phyloP scores from a whole-genome alignment of 2,797 vertebrate genomes.

The Macrochelys suwanniensis region DNA sequence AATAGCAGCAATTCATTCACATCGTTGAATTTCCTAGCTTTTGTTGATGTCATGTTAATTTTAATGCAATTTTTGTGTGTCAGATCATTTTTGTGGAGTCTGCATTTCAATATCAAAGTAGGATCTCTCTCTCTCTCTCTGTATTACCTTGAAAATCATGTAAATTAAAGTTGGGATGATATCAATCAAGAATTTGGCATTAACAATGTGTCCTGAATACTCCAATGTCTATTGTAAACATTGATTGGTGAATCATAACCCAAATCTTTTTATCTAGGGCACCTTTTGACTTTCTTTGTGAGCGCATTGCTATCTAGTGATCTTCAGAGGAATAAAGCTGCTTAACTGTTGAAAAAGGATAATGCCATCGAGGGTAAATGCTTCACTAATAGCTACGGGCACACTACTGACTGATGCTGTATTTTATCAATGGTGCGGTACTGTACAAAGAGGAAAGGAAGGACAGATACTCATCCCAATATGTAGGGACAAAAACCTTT shows the following conservation, averaged over 20 bases:
- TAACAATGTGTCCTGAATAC: background rate
- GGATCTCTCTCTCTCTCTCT: background rate
- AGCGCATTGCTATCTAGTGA: slow-evolving; percentile 13
- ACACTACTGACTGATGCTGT: background rate
- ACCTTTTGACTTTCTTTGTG: slow-evolving; percentile 43
- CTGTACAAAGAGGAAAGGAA: background rate
- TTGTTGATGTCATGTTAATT: background rate
- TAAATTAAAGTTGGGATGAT: background rate
- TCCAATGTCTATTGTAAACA: background rate
- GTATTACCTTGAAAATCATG: background rate
- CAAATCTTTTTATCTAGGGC: slow-evolving; percentile 44
- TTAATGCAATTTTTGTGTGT: background rate
- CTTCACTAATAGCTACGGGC: background rate
- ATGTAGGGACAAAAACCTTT: slow-evolving; percentile 33
- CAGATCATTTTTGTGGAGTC: background rate
- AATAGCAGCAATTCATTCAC: background rate
- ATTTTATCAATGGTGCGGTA: slow-evolving; percentile 10
- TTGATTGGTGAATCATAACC: slow-evolving; percentile 26
- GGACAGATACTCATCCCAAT: background rate
- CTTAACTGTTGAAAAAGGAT: slow-evolving; percentile 18
- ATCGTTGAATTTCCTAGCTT: background rate
- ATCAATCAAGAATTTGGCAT: background rate
- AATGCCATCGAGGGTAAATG: background rate
- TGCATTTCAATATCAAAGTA: background rate
- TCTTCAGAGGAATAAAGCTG: slow-evolving; percentile 66